These are phyloP conservation scores for Teleogryllus occipitalis DNA, from an alignment of 1,140 invertebrate species.

Conservation along the genomic window DNA sequence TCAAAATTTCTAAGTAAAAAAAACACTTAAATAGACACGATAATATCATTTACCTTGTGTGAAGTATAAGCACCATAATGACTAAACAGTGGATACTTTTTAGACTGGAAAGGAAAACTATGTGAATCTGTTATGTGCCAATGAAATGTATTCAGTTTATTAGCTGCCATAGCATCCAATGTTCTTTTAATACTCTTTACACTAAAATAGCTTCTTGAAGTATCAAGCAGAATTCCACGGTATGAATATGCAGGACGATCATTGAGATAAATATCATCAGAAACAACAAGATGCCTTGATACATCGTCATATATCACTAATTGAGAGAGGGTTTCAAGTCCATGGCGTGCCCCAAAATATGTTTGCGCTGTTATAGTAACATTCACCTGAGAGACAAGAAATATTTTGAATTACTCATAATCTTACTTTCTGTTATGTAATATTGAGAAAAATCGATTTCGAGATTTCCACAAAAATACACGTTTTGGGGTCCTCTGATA, in stretches of 20 bases:
- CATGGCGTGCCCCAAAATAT: conserved; percentile 66
- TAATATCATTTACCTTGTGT: conserved; percentile 36
- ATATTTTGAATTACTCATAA: not conserved
- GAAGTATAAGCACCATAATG: conserved; percentile 66
- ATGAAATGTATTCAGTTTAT: conserved; percentile 78
- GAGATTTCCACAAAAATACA: too few relatives aligned
- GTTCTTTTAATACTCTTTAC: conserved; percentile 60
- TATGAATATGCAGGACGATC: conserved; percentile 30
- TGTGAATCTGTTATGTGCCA: conserved; percentile 80
- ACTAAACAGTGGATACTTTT: conserved; percentile 58
- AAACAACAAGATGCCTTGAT: conserved; percentile 12
- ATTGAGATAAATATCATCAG: conserved; percentile 24
- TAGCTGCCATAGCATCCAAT: conserved; percentile 69
- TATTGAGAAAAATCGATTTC: too few relatives aligned
- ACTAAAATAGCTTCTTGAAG: conserved; percentile 65
- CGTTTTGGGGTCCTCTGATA: too few relatives aligned
- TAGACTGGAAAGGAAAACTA: conserved; percentile 66
- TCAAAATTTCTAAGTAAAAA: too few relatives aligned
- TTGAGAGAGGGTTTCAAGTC: conserved; percentile 63
- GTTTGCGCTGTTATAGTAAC: conserved; percentile 49
- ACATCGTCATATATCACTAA: conserved; percentile 36
- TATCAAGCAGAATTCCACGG: conserved; percentile 55
- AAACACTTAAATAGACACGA: too few relatives aligned
- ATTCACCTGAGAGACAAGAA: not conserved
- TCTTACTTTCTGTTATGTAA: too few relatives aligned